phyloP scores from a whole-genome alignment of 2,797 vertebrate genomes.

The Sebastes jordani region DNA sequence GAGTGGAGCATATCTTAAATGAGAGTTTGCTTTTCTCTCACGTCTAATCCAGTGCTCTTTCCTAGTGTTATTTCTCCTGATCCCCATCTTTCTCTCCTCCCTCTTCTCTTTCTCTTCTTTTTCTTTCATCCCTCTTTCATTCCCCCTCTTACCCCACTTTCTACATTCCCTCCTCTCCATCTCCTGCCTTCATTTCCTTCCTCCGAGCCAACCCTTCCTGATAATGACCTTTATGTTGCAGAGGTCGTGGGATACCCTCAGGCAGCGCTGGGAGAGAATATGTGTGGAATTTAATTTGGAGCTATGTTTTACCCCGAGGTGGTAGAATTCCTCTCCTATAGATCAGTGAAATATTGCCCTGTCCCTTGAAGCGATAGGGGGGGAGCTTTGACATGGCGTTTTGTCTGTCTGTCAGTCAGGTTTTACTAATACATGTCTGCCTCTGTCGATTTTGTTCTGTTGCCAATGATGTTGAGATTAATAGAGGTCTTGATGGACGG shows the following conservation, averaged over 20 bases:
- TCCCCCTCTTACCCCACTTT: background rate
- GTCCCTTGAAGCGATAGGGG: constrained; percentile 44
- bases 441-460: constrained; percentile 33
- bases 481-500: constrained; percentile 33
- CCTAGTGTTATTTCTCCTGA: constrained; percentile 7
- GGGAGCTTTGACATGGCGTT: constrained; percentile 24
- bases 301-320: constrained; percentile 54
- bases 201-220: constrained; percentile 8
- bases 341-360: constrained; percentile 53
- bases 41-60: constrained; percentile 15
- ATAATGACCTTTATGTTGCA: constrained; percentile 49
- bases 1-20: constrained; percentile 20
- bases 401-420: constrained; percentile 43
- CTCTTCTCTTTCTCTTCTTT: background rate
- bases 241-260: constrained; percentile 59
- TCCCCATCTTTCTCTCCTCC: constrained; percentile 7
- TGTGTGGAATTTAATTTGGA: constrained; percentile 63
- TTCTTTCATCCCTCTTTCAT: background rate
- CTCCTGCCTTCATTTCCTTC: background rate
- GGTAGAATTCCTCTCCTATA: constrained; percentile 51
- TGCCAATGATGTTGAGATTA: constrained; percentile 34
- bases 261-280: constrained; percentile 50
- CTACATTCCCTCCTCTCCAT: background rate
- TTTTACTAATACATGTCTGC: constrained; percentile 28
- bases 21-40: constrained; percentile 26